phyloP scores from a whole-genome alignment of 2,113 vertebrate species.

The Platysteira castanea region DNA sequence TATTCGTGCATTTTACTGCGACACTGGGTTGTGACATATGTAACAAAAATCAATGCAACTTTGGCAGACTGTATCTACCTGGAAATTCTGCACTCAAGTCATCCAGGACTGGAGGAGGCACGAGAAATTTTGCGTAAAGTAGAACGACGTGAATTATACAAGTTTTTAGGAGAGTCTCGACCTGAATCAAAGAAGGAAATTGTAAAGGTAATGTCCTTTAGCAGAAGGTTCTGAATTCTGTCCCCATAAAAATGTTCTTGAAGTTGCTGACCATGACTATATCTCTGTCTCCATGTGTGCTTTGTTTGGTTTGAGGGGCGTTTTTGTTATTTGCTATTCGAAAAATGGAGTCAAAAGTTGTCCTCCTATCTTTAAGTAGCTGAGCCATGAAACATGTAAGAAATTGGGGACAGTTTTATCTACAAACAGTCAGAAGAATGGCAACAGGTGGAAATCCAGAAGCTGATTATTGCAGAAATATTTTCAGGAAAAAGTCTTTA shows the following conservation, averaged over 20 bases:
- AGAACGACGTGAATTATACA: slow-evolving; percentile 83
- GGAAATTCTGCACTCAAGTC: slow-evolving; percentile 86
- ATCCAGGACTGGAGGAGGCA: slow-evolving; percentile 74
- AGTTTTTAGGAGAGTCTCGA: slow-evolving; percentile 83
- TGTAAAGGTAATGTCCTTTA: slow-evolving; percentile 43
- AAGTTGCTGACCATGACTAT: neutral
- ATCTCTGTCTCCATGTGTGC: accelerated
- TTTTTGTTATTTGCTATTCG: neutral
- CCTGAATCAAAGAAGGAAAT: neutral
- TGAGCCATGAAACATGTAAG: neutral
- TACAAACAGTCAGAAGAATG: neutral
- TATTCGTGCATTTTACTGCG: neutral
- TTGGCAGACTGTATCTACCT: slow-evolving; percentile 87
- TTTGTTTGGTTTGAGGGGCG: neutral
- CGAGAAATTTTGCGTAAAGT: slow-evolving; percentile 83
- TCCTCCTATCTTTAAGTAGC: neutral
- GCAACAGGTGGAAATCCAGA: neutral
- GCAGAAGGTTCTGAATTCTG: neutral
- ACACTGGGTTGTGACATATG: neutral
- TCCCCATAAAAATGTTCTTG: neutral
- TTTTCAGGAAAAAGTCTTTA: neutral
- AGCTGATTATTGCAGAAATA: neutral
- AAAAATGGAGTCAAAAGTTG: neutral
- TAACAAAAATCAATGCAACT: slow-evolving; percentile 12
- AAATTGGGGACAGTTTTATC: neutral